These are phyloP conservation scores for Baryphthengus martii DNA, from an alignment of 2,113 vertebrate genomes.

Conservation along the genomic window DNA sequence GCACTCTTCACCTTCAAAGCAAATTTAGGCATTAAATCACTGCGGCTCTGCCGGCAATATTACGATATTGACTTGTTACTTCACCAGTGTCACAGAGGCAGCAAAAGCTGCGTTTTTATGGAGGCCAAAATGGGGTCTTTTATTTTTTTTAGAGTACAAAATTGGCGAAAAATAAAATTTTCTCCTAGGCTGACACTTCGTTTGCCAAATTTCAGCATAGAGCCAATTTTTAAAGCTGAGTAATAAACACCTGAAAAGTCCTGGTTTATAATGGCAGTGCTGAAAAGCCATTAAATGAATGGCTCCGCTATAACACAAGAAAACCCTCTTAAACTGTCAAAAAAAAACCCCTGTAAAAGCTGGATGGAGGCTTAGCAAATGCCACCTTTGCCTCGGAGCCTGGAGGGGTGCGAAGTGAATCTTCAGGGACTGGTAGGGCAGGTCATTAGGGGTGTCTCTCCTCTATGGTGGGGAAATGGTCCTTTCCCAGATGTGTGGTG, in stretches of 20 bases:
- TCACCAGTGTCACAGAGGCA: conserved; percentile 39
- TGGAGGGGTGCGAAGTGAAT: background rate
- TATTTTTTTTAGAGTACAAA: conserved; percentile 30
- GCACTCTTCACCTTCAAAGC: conserved; percentile 58
- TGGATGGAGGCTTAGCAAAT: background rate
- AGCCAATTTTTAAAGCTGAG: conserved; percentile 66
- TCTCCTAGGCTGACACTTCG: conserved; percentile 43
- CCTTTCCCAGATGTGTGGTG: background rate
- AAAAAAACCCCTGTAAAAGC: background rate
- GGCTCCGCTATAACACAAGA: background rate
- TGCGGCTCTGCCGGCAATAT: conserved; percentile 30
- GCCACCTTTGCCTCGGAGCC: background rate
- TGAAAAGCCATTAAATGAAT: conserved; percentile 62
- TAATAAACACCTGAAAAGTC: conserved; percentile 67
- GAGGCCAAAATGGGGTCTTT: conserved; percentile 44
- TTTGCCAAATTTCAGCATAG: conserved; percentile 62
- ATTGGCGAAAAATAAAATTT: conserved; percentile 56
- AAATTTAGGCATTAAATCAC: conserved; percentile 52
- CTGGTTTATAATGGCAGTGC: conserved; percentile 66
- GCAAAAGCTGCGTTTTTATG: conserved; percentile 17
- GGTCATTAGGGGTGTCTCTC: background rate
- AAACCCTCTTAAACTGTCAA: conserved; percentile 12
- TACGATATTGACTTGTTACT: conserved; percentile 58
- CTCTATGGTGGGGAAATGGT: background rate
- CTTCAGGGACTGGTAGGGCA: background rate